Percentiles rank a stretch among this genome's conserved stretches.
These are phyloP conservation scores for Enteromius treurensis DNA, from an alignment of 2,797 vertebrate genomes.

Conservation along the genomic window DNA sequence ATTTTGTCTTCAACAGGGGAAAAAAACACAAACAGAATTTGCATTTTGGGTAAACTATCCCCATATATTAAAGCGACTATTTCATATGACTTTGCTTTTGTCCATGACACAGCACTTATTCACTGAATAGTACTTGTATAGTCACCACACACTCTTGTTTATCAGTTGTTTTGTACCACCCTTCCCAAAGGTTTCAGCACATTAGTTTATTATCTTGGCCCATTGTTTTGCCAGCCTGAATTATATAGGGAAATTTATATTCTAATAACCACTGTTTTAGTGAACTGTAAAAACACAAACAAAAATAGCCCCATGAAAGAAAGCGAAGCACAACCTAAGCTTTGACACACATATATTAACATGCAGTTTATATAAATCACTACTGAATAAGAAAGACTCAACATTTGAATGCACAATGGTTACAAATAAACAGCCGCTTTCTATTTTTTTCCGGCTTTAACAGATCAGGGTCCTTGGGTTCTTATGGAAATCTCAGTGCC, in stretches of 20 bases:
- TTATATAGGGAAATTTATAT: not conserved
- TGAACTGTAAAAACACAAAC: not conserved
- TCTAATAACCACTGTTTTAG: not conserved
- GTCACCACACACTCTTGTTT: not conserved
- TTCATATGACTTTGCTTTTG: not conserved
- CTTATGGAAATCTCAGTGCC: constrained; percentile 78
- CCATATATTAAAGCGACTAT: not conserved
- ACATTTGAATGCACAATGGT: constrained; percentile 38
- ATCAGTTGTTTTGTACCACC: not conserved
- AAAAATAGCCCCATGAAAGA: not conserved
- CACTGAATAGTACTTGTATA: not conserved
- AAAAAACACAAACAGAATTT: not conserved
- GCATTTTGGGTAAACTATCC: not conserved
- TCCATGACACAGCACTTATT: not conserved
- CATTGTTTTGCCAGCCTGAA: not conserved
- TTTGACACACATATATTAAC: constrained; percentile 7
- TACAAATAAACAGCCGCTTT: constrained; percentile 60
- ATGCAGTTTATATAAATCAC: not conserved
- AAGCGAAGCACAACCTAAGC: constrained; percentile 23
- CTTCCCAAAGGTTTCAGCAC: constrained; percentile 9
- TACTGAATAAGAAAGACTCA: constrained; percentile 10
- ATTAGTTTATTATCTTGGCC: constrained; percentile 6
- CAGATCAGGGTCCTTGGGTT: constrained; percentile 64
- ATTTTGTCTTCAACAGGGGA: not conserved
- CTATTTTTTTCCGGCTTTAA: not conserved